Evolutionary conservation across 2,888 invertebrate genomes (phyloP).

Genomic region (Dexiosoma caninum): DNA sequence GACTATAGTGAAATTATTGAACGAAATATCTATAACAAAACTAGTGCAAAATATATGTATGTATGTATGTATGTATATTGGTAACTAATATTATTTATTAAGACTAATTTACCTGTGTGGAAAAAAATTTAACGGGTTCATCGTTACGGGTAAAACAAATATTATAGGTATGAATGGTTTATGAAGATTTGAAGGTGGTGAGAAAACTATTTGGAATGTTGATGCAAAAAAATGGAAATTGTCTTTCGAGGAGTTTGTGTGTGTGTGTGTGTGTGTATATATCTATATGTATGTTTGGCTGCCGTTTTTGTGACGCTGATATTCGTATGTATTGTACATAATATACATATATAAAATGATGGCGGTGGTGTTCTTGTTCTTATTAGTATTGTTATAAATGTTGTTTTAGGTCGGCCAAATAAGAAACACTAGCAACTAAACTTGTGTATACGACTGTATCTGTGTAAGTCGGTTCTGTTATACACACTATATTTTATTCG

Average conservation of each 20-base stretch:
- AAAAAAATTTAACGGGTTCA: too few relatives aligned
- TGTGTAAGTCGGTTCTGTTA: conserved; percentile 12
- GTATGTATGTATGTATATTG: not conserved
- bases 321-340: not conserved
- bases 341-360: not conserved
- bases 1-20: not conserved
- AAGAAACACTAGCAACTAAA: conserved; percentile 26
- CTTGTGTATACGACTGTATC: not conserved
- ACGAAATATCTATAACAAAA: not conserved
- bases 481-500: conserved; percentile 19
- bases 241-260: not conserved
- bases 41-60: not conserved
- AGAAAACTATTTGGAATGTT: not conserved
- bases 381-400: not conserved
- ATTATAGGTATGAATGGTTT: too few relatives aligned
- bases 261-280: not conserved
- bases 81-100: too few relatives aligned
- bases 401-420: conserved; percentile 26
- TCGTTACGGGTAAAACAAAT: too few relatives aligned
- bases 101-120: too few relatives aligned
- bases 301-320: too few relatives aligned
- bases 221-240: not conserved
- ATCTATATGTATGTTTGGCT: too few relatives aligned
- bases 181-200: too few relatives aligned
- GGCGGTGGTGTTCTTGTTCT: conserved; percentile 6